Evolutionary conservation across 2,113 vertebrate genomes (phyloP).

Genomic region (Origma solitaria): DNA sequence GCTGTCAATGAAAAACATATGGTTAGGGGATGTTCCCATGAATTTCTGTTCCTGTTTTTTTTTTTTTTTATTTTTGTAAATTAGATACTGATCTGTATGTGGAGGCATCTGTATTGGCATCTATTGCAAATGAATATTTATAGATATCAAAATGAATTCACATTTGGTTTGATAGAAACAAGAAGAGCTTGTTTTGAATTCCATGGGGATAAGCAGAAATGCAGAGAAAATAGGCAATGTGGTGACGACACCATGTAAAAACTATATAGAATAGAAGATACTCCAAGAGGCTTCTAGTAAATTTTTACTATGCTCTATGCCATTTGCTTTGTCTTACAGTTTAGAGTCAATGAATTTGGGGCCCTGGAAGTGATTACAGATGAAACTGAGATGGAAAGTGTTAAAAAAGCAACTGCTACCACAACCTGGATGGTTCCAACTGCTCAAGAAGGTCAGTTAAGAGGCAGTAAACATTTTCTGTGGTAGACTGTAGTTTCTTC

Average conservation of each 20-base stretch:
- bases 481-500: not conserved
- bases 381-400: conserved; percentile 83
- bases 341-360: conserved; percentile 95
- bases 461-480: not conserved
- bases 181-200: not conserved
- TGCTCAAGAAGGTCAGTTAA: conserved; percentile 79
- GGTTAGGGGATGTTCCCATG: not conserved
- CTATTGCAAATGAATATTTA: not conserved
- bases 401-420: conserved; percentile 84
- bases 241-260: not conserved
- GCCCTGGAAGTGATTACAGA: conserved; percentile 95
- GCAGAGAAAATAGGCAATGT: not conserved
- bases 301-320: not conserved
- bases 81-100: not conserved
- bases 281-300: not conserved
- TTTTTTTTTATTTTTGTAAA: not conserved
- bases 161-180: not conserved
- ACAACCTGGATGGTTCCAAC: conserved; percentile 87
- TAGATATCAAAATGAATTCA: not conserved
- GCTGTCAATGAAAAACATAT: not conserved
- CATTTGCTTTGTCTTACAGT: conserved; percentile 71
- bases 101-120: not conserved
- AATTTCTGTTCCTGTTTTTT: not conserved
- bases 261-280: not conserved
- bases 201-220: not conserved